Evolutionary conservation across 2,888 invertebrate genomes (phyloP).

Genomic region (Ichneumoninae sp.): DNA sequence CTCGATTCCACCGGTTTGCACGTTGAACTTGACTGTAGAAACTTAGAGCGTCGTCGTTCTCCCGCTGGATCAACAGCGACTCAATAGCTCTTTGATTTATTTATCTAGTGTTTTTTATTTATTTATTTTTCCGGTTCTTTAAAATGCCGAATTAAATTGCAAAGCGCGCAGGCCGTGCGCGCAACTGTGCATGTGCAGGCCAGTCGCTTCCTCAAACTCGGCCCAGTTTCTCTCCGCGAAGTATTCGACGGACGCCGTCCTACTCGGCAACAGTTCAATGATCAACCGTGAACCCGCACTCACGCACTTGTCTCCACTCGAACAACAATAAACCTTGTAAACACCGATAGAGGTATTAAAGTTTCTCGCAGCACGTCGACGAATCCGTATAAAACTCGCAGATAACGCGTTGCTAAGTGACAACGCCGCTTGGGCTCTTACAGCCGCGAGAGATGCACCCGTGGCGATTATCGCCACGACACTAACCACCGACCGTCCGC

Average conservation of each 20-base stretch:
- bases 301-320: constrained; percentile 2
- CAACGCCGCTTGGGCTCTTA: constrained; percentile 23
- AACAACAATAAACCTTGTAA: not conserved
- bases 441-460: constrained; percentile 2
- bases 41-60: too few relatives aligned
- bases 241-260: constrained; percentile 41
- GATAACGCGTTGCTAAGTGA: constrained; percentile 52
- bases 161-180: constrained; percentile 4
- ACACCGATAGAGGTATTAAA: not conserved
- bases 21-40: too few relatives aligned
- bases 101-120: not conserved
- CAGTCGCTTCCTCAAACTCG: constrained; percentile 57
- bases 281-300: constrained; percentile 26
- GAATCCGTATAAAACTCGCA: constrained; percentile 25
- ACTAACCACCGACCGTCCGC: constrained; percentile 57
- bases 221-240: constrained; percentile 51
- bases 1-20: too few relatives aligned
- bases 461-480: constrained; percentile 50
- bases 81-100: too few relatives aligned
- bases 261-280: constrained; percentile 33
- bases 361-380: not conserved
- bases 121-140: not conserved
- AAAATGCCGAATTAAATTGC: constrained; percentile 37
- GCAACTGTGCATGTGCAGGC: constrained; percentile 23
- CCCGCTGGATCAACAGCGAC: too few relatives aligned